Percentiles rank a stretch among this genome's conserved stretches.
Conservation (phyloP, 2,797 vertebrate genomes). For the Gymnopithys bicolor region DNA sequence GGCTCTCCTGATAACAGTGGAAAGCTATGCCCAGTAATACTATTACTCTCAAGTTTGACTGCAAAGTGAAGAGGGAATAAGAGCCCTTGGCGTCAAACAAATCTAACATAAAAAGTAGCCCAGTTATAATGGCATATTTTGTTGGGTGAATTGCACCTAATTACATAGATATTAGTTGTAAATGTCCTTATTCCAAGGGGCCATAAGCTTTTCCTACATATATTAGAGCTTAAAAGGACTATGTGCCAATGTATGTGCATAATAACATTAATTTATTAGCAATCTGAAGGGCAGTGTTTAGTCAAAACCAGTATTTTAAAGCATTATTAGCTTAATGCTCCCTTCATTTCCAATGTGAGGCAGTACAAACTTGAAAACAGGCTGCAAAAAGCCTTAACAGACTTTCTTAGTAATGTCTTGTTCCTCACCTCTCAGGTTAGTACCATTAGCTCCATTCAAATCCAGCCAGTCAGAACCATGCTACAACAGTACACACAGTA, state of each 20-base stretch:
- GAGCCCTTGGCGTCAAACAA: not conserved
- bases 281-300: not conserved
- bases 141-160: not conserved
- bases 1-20: not conserved
- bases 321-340: not conserved
- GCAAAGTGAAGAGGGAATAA: not conserved
- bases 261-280: not conserved
- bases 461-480: constrained; percentile 25
- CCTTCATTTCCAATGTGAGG: constrained; percentile 4
- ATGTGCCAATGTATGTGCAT: not conserved
- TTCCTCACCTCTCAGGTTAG: not conserved
- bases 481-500: not conserved
- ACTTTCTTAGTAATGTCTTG: not conserved
- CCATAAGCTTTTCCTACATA: not conserved
- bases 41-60: not conserved
- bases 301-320: not conserved
- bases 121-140: not conserved
- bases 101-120: not conserved
- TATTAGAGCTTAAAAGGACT: not conserved
- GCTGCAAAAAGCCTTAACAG: not conserved
- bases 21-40: not conserved
- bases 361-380: constrained; percentile 5
- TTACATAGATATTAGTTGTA: not conserved
- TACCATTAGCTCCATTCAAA: not conserved
- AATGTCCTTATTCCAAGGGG: not conserved